These are phyloP conservation scores for Drymonia ruficornis DNA, from an alignment of 2,888 invertebrate species.

Conservation along the genomic window DNA sequence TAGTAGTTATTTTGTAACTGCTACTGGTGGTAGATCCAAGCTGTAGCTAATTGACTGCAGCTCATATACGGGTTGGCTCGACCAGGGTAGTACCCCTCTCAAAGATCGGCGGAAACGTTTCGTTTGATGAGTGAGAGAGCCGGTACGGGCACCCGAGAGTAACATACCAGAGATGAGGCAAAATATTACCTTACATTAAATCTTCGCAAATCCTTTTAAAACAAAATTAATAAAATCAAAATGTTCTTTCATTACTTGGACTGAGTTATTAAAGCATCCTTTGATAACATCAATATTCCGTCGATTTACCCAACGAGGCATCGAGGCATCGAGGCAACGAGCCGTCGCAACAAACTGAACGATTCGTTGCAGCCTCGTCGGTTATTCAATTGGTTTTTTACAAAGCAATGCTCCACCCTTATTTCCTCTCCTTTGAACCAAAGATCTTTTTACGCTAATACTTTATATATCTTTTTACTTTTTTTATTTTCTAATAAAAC, in stretches of 20 bases:
- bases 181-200: too few relatives aligned
- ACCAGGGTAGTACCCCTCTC: too few relatives aligned
- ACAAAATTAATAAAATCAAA: neutral
- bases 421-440: slow-evolving; percentile 18
- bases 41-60: too few relatives aligned
- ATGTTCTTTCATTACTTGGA: neutral
- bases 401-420: slow-evolving; percentile 14
- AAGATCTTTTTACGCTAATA: slow-evolving; percentile 4
- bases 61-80: too few relatives aligned
- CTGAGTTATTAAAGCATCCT: neutral
- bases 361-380: slow-evolving; percentile 10
- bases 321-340: slow-evolving; percentile 6
- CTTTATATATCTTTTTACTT: neutral
- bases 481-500: too few relatives aligned
- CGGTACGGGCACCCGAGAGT: too few relatives aligned
- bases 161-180: too few relatives aligned
- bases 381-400: slow-evolving; percentile 26
- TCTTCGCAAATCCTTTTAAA: neutral
- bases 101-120: too few relatives aligned
- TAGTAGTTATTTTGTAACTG: too few relatives aligned
- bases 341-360: slow-evolving; percentile 18
- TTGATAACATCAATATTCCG: slow-evolving; percentile 14
- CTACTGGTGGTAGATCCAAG: too few relatives aligned
- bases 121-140: too few relatives aligned
- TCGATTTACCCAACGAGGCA: slow-evolving; percentile 1